These are phyloP conservation scores for Neotoxoptera formosana DNA, from an alignment of 1,140 invertebrate genomes.

Conservation along the genomic window DNA sequence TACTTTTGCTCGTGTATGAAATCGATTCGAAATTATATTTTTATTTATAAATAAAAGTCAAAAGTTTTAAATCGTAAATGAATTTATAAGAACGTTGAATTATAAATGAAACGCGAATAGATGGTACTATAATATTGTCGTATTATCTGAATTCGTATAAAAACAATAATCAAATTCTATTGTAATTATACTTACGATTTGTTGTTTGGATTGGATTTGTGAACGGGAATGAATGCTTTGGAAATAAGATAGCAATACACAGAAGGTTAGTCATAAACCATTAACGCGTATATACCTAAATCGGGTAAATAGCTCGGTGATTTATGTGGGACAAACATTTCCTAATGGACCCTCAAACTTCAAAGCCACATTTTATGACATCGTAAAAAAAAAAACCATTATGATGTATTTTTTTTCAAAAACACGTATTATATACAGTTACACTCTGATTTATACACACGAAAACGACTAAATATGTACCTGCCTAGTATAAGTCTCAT, in stretches of 20 bases:
- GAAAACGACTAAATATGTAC: neutral
- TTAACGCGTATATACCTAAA: neutral
- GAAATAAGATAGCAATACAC: neutral
- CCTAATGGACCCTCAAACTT: neutral
- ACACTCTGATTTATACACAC: neutral
- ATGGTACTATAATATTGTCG: too few relatives aligned
- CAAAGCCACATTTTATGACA: slow-evolving; percentile 8
- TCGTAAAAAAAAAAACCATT: neutral
- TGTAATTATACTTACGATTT: neutral
- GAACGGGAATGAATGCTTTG: neutral
- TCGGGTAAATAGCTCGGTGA: neutral
- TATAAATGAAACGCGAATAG: too few relatives aligned
- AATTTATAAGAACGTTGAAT: neutral
- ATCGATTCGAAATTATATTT: neutral
- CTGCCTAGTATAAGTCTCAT: neutral
- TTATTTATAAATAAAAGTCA: too few relatives aligned
- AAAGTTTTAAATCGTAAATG: neutral
- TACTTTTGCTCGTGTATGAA: neutral
- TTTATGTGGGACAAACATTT: neutral
- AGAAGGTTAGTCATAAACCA: neutral
- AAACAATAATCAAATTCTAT: neutral
- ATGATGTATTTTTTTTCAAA: neutral
- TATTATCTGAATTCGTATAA: too few relatives aligned
- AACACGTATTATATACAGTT: neutral
- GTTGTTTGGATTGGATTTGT: neutral